Evolutionary conservation across 2,113 vertebrate genomes (phyloP).

Genomic region (Felis chaus): DNA sequence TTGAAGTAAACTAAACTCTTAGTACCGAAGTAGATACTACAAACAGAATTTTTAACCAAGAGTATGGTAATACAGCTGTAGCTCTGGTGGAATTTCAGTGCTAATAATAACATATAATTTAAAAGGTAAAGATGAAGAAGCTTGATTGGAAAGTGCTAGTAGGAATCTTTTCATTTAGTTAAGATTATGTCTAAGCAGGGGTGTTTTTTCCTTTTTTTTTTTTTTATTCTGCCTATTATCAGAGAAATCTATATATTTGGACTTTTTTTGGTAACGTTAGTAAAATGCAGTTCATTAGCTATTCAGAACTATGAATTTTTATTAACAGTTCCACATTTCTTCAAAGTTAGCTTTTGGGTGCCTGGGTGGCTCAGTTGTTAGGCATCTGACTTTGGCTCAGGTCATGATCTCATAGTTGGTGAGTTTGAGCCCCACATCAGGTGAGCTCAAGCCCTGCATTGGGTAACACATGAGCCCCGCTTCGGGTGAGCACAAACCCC

Average conservation of each 20-base stretch:
- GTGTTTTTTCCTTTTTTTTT: background rate
- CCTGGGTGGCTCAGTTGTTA: too few relatives aligned
- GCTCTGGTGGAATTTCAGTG: background rate
- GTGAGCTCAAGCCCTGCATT: too few relatives aligned
- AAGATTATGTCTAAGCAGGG: background rate
- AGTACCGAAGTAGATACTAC: background rate
- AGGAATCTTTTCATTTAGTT: background rate
- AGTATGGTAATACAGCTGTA: background rate
- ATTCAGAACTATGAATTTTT: slow-evolving; percentile 7
- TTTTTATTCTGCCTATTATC: background rate
- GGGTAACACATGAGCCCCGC: too few relatives aligned
- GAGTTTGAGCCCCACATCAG: too few relatives aligned
- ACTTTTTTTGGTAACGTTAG: background rate
- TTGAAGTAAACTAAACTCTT: background rate
- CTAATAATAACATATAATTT: background rate
- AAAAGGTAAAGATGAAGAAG: background rate
- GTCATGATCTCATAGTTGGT: too few relatives aligned
- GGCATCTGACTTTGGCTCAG: too few relatives aligned
- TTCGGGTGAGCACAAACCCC: too few relatives aligned
- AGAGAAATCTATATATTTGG: slow-evolving; percentile 4
- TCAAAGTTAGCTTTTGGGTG: background rate
- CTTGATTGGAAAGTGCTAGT: background rate
- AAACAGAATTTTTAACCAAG: slow-evolving; percentile 1
- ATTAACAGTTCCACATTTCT: background rate
- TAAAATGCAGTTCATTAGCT: background rate